Percentiles rank a stretch among this genome's conserved stretches.
Evolutionary conservation across 1,140 invertebrate genomes (phyloP).

Genomic region (Drosophila suzukii): DNA sequence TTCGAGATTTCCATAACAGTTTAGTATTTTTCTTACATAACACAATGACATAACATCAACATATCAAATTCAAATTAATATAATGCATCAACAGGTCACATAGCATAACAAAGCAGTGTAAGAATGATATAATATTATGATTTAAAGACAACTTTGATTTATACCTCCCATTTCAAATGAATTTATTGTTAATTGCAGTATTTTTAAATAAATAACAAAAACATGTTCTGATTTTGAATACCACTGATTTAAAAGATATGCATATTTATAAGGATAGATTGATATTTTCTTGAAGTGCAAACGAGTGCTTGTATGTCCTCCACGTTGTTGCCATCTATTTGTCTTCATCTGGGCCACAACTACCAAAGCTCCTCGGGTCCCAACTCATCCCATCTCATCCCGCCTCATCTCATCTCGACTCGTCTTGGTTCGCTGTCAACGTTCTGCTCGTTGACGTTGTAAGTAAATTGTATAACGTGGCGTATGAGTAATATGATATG

Average conservation of each 20-base stretch:
- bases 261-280: neutral
- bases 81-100: too few relatives aligned
- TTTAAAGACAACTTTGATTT: neutral
- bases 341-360: conserved; percentile 59
- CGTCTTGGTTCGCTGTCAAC: conserved; percentile 45
- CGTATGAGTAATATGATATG: conserved; percentile 81
- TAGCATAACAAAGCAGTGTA: too few relatives aligned
- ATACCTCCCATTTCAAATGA: neutral
- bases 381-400: conserved; percentile 5
- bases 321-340: conserved; percentile 65
- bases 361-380: conserved; percentile 11
- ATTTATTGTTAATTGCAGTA: neutral
- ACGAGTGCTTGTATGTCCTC: neutral
- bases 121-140: too few relatives aligned
- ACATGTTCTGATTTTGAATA: neutral
- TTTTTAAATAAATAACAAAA: too few relatives aligned
- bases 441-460: conserved; percentile 74
- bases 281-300: conserved; percentile 6
- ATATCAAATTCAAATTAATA: too few relatives aligned
- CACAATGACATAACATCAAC: too few relatives aligned
- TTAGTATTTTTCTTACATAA: too few relatives aligned
- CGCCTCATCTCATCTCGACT: conserved; percentile 18
- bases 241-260: neutral
- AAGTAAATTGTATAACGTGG: conserved; percentile 82
- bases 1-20: too few relatives aligned